Percentiles rank a stretch among this genome's conserved stretches.
These are phyloP conservation scores for Tenthredo scrophulariae DNA, from an alignment of 2,888 invertebrate species.

Conservation along the genomic window DNA sequence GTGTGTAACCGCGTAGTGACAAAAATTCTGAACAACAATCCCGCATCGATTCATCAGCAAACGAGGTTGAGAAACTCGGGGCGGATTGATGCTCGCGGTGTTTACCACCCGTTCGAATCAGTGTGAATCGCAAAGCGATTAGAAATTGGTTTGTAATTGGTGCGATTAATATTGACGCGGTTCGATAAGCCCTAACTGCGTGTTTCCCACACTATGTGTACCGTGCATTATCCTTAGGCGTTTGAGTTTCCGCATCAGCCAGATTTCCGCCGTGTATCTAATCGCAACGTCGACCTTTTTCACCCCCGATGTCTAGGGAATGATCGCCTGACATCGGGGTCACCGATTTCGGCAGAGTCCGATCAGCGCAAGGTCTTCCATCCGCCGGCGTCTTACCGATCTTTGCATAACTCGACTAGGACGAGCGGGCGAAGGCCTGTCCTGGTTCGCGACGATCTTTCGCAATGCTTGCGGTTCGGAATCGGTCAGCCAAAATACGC, in stretches of 20 bases:
- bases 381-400: no score
- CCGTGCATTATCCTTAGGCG: slow-evolving; percentile 18
- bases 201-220: slow-evolving; percentile 11
- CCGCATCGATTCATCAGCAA: not conserved
- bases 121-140: slow-evolving; percentile 63
- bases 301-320: no score
- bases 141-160: slow-evolving; percentile 64
- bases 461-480: no score
- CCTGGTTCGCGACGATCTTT: no score
- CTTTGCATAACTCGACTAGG: no score
- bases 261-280: no score
- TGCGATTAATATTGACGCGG: slow-evolving; percentile 63
- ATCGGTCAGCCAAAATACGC: no score
- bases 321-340: no score
- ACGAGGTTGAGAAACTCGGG: not conserved
- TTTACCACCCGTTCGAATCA: slow-evolving; percentile 50
- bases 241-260: not conserved
- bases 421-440: no score
- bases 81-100: not conserved
- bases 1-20: not conserved
- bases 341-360: no score
- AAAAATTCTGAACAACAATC: not conserved
- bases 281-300: no score
- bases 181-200: slow-evolving; percentile 56
- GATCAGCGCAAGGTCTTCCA: no score